These are phyloP conservation scores for Hydraecia micacea DNA, from an alignment of 2,888 invertebrate genomes.

Conservation along the genomic window DNA sequence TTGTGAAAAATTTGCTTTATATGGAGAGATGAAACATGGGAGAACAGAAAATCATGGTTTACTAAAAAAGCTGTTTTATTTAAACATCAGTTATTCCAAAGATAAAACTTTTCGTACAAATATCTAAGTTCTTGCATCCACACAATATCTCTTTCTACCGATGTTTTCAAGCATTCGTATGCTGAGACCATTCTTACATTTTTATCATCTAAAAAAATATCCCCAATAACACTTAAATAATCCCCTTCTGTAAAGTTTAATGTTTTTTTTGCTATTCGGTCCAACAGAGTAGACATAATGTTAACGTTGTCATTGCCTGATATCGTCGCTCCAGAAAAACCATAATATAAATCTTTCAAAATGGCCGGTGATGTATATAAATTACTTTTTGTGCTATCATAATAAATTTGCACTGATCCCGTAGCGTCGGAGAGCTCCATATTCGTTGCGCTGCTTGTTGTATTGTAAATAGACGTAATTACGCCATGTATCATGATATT, in stretches of 20 bases:
- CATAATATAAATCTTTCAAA: constrained; percentile 74
- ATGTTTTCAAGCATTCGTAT: constrained; percentile 77
- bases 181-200: constrained; percentile 82
- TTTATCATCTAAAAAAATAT: constrained; percentile 83
- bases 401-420: constrained; percentile 82
- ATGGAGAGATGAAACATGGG: no score
- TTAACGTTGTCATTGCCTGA: constrained; percentile 76
- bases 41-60: neutral
- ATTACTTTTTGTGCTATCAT: constrained; percentile 78
- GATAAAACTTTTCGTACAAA: constrained; percentile 84
- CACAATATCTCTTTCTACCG: constrained; percentile 80
- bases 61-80: neutral
- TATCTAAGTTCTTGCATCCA: constrained; percentile 86
- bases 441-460: constrained; percentile 71
- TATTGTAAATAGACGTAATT: constrained; percentile 81
- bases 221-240: constrained; percentile 80
- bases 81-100: constrained; percentile 66
- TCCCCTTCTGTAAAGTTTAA: constrained; percentile 77
- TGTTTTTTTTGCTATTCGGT: constrained; percentile 73
- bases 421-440: constrained; percentile 85
- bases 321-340: constrained; percentile 74
- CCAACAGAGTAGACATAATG: constrained; percentile 80
- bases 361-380: constrained; percentile 68
- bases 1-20: neutral
- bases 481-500: constrained; percentile 86